Conservation (phyloP, 2,113 vertebrate genomes). For the Odocoileus hemionus region DNA sequence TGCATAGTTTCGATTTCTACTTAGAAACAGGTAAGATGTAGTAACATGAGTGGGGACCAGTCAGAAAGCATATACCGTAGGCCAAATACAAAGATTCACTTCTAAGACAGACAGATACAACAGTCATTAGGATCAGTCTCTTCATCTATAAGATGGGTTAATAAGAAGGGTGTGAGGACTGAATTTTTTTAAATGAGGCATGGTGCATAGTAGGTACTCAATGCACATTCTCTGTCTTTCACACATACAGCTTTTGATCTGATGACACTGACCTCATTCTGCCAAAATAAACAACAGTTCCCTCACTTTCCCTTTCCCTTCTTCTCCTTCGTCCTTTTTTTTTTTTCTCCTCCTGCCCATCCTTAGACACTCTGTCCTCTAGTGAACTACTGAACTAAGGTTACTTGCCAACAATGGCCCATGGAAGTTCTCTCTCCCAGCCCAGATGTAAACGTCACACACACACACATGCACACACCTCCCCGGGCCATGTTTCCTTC, state of each 20-base stretch:
- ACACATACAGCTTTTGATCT: background rate
- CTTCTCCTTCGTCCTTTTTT: background rate
- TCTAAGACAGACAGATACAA: background rate
- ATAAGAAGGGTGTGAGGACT: background rate
- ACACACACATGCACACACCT: background rate
- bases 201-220: background rate
- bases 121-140: background rate
- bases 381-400: background rate
- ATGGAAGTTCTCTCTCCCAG: background rate
- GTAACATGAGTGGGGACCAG: too few relatives aligned
- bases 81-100: background rate
- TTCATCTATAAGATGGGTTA: background rate
- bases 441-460: background rate
- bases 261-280: background rate
- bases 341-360: background rate
- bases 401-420: background rate
- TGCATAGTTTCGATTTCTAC: background rate
- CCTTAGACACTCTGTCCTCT: background rate
- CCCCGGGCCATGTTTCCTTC: background rate
- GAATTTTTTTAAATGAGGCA: background rate
- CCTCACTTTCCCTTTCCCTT: background rate
- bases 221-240: too few relatives aligned
- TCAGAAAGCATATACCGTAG: accelerated
- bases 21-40: background rate
- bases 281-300: background rate